Conservation (phyloP, 2,888 invertebrate species). For the Plebejus anna region DNA sequence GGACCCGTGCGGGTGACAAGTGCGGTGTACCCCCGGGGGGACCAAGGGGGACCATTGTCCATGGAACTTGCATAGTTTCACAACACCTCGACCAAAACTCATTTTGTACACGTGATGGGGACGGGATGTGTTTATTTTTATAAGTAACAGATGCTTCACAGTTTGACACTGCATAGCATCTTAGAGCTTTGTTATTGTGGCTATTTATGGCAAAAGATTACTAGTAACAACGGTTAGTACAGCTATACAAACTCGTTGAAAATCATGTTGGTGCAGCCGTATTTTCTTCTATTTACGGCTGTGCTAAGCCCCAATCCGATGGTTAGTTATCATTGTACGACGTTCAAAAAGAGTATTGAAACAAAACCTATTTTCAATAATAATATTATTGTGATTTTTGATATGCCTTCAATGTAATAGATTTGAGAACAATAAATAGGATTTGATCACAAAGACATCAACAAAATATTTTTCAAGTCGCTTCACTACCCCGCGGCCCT, state of each 20-base stretch:
- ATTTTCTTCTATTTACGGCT: no score
- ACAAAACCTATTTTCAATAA: no score
- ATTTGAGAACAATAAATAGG: no score
- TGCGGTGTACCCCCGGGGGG: constrained; percentile 43
- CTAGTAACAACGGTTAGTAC: no score
- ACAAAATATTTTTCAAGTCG: constrained; percentile 1
- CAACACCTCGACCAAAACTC: constrained; percentile 36
- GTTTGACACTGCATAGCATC: not conserved
- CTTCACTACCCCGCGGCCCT: constrained; percentile 42
- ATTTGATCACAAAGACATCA: not conserved
- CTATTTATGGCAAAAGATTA: not conserved
- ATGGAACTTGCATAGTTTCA: constrained; percentile 51
- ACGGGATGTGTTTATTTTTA: constrained; percentile 35
- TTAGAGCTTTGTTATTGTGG: not conserved
- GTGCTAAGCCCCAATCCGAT: no score
- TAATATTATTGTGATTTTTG: no score
- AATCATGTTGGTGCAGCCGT: no score
- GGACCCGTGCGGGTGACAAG: constrained; percentile 68
- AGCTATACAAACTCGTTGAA: no score
- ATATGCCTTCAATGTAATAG: no score
- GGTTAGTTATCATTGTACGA: no score
- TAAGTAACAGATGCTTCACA: not conserved
- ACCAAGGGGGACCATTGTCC: constrained; percentile 53
- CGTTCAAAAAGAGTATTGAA: no score
- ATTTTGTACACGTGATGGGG: not conserved